Evolutionary conservation across 2,113 vertebrate species (phyloP).

Genomic region (Ondatra zibethicus): DNA sequence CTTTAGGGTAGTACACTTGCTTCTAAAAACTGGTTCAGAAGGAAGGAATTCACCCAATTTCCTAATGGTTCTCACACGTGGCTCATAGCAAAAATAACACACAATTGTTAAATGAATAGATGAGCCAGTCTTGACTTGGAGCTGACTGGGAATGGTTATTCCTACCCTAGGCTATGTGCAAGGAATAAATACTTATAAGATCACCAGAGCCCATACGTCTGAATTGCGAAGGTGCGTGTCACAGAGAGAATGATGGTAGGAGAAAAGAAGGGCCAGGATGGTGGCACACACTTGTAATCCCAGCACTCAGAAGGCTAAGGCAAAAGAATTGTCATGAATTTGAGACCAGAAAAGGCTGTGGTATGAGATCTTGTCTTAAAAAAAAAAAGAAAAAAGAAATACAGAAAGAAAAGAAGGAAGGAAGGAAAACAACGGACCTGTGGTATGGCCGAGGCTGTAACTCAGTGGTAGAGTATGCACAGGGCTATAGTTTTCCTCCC

Average conservation of each 20-base stretch:
- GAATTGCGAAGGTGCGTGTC: neutral
- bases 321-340: neutral
- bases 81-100: neutral
- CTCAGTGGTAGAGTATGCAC: neutral
- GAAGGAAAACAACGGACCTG: too few relatives aligned
- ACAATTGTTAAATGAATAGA: conserved; percentile 26
- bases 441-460: neutral
- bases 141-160: conserved; percentile 11
- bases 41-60: neutral
- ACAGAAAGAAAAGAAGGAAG: neutral
- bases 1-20: neutral
- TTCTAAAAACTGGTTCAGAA: neutral
- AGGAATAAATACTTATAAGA: conserved; percentile 35
- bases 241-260: neutral
- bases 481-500: neutral
- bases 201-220: neutral
- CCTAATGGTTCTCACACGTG: neutral
- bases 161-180: neutral
- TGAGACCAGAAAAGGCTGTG: neutral
- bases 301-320: neutral
- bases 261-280: neutral
- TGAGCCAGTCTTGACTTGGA: neutral
- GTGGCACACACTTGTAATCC: neutral
- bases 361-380: neutral
- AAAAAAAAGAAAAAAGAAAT: too few relatives aligned